These are phyloP conservation scores for Sarcoramphus papa DNA, from an alignment of 2,797 vertebrate species.

Conservation along the genomic window DNA sequence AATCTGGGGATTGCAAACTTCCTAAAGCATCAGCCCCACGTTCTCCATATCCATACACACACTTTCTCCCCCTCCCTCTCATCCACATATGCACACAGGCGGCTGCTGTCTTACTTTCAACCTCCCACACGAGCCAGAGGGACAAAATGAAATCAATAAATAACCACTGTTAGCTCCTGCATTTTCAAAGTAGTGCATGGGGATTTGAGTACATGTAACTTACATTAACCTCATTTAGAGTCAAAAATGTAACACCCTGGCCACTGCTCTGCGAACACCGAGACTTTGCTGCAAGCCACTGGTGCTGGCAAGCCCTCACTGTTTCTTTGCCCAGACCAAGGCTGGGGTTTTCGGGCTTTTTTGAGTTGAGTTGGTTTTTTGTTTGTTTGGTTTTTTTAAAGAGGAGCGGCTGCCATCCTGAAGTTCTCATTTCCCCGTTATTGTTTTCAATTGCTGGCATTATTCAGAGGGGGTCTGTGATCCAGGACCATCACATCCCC, in stretches of 20 bases:
- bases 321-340: neutral
- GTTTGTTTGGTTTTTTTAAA: neutral
- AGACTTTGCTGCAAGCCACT: neutral
- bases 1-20: neutral
- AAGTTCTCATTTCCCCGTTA: neutral
- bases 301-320: neutral
- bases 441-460: neutral
- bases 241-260: neutral
- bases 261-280: neutral
- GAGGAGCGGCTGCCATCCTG: neutral
- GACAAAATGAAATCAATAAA: conserved; percentile 47
- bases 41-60: neutral
- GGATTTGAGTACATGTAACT: conserved; percentile 33
- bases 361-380: neutral
- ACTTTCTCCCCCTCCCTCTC: neutral
- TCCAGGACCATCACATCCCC: neutral
- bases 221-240: conserved; percentile 45
- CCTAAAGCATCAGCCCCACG: neutral
- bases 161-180: conserved; percentile 34
- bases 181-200: neutral
- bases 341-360: neutral
- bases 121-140: neutral
- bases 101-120: neutral
- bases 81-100: neutral
- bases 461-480: neutral